phyloP scores from a whole-genome alignment of 1,140 invertebrate species.

The Littorina saxatilis region DNA sequence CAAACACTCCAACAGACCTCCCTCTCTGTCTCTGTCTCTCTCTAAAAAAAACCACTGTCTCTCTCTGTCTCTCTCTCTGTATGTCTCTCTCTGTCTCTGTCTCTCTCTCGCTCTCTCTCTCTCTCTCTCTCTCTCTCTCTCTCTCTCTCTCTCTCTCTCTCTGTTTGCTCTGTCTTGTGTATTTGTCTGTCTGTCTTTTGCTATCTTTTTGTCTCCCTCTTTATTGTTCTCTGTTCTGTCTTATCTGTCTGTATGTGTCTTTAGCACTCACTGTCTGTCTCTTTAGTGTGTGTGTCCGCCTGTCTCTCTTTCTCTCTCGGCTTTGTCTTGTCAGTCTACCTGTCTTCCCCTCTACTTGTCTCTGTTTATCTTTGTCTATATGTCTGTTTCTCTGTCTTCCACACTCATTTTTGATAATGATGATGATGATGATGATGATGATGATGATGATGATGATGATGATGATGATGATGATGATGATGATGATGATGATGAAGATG shows the following conservation, averaged over 20 bases:
- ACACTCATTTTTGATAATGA: background rate
- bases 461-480: slow-evolving; percentile 29
- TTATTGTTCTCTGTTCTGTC: background rate
- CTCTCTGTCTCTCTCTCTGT: too few species aligned
- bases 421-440: too few species aligned
- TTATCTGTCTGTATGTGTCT: background rate
- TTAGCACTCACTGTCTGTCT: background rate
- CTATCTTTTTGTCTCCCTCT: background rate
- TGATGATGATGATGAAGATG: background rate
- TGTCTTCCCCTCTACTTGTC: background rate
- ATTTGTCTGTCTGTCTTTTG: background rate
- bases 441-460: slow-evolving; percentile 31
- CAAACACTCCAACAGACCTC: too few species aligned
- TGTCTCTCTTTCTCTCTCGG: too few species aligned
- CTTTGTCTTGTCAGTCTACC: too few species aligned
- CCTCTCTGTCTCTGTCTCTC: background rate
- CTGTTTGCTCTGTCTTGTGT: background rate
- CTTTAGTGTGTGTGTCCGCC: background rate
- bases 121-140: too few species aligned
- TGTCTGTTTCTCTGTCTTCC: background rate
- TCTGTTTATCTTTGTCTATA: background rate
- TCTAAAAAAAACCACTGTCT: too few species aligned
- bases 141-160: too few species aligned
- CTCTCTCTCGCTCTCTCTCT: too few species aligned
- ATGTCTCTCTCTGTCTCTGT: too few species aligned